Percentiles rank a stretch among this genome's conserved stretches.
phyloP scores from a whole-genome alignment of 1,140 invertebrate genomes.

The Megathymus violae region DNA sequence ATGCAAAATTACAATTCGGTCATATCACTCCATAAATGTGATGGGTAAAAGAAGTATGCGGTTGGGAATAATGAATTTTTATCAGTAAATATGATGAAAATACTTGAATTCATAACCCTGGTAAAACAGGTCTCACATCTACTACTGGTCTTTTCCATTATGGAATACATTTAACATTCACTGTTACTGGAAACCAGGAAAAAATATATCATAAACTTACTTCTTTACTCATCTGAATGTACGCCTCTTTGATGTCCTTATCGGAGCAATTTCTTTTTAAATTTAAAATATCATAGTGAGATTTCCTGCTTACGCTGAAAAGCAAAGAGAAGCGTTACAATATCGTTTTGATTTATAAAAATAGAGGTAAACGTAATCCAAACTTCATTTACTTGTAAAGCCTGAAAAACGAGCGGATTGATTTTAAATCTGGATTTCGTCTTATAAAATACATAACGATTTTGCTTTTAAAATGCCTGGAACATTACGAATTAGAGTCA shows the following conservation, averaged over 20 bases:
- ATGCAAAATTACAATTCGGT: too few relatives aligned
- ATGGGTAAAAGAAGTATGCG: too few relatives aligned
- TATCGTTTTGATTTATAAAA: constrained; percentile 7
- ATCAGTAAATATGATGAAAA: too few relatives aligned
- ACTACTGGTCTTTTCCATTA: too few relatives aligned
- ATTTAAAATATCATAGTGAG: constrained; percentile 84
- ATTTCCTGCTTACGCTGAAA: constrained; percentile 68
- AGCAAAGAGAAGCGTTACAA: constrained; percentile 17
- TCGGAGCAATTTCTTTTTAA: constrained; percentile 80
- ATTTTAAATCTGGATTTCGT: constrained; percentile 51
- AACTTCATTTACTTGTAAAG: constrained; percentile 55
- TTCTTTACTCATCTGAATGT: constrained; percentile 84
- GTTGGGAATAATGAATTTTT: too few relatives aligned
- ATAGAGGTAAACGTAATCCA: constrained; percentile 1
- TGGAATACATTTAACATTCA: too few relatives aligned
- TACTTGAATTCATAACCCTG: too few relatives aligned
- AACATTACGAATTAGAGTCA: constrained; percentile 31
- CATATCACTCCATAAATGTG: too few relatives aligned
- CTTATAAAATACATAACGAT: constrained; percentile 68
- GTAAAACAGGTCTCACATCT: too few relatives aligned
- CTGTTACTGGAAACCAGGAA: too few relatives aligned
- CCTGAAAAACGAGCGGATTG: constrained; percentile 50
- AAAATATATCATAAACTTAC: constrained; percentile 52
- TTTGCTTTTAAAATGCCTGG: constrained; percentile 35
- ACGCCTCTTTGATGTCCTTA: constrained; percentile 85